Evolutionary conservation across 2,113 vertebrate species (phyloP), one percentile per base, ranked within the genome.

Genomic region (Stictonetta naevosa): DNA sequence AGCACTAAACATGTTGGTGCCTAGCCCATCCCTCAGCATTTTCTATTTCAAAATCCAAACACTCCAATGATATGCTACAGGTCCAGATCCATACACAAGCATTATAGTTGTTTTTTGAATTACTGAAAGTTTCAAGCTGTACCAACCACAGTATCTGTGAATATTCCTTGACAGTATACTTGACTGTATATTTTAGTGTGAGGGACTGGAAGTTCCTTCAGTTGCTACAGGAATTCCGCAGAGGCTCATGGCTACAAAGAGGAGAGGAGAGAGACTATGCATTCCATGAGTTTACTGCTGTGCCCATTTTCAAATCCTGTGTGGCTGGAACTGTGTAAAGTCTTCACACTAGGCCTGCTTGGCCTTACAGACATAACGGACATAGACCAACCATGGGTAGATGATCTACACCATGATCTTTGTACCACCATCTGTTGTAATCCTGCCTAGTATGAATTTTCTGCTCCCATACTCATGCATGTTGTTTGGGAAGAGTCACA

Each of bases 21-120:
- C 26, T 55, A 86, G 7, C 6, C 38, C 52, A 7, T 18, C 22
- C 33, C 26, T 77, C 0, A 0, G 1, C 63, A 5, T 48, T 84
- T 87, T 84, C 22, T n/a, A 1, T 74, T 80, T 81, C 64, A 78
- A 69, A 92, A 78, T 67, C 31, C 34, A 58, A 66, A 42, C 17
- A 66, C 36, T 40, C 31, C 29, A 31, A 5, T 50, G 21, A 75
- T 20, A 33, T 62, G 59, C 7, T 71, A 74, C 2, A 33, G 5
- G 15, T n/a, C 40, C 29, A 71, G 31, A 48, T 58, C 26, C 23
- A 62, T 73, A 71, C 7, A 20, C 4, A 69, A 6, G 5, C 60
- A 36, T 40, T 84, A 7, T 15, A 28, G 4, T 33, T 71, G 20
- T 16, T 56, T 10, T 75, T 68, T 40, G 29, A 86, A 72, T 5